phyloP scores from a whole-genome alignment of 2,797 vertebrate species.

The Telmatherina bonti region DNA sequence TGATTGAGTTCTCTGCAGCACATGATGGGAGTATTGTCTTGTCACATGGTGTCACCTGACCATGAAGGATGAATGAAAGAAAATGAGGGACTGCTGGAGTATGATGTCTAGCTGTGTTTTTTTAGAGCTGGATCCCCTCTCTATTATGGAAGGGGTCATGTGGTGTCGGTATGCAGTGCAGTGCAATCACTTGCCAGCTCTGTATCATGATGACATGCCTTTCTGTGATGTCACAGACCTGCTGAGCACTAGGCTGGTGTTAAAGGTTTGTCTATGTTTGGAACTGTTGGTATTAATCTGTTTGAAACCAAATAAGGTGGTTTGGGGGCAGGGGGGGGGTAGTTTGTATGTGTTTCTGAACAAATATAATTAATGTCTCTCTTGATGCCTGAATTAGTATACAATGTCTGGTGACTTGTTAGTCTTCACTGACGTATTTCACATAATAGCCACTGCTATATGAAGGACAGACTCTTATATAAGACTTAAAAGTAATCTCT shows the following conservation, averaged over 20 bases:
- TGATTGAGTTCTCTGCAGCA: constrained; percentile 20
- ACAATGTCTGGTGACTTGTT: constrained; percentile 30
- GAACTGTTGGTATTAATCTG: constrained; percentile 11
- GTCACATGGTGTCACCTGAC: constrained; percentile 58
- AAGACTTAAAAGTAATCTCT: background rate
- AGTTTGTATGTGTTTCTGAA: background rate
- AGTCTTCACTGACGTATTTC: background rate
- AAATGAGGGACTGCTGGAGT: constrained; percentile 34
- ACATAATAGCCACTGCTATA: constrained; percentile 25
- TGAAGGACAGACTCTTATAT: constrained; percentile 30
- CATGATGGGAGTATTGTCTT: constrained; percentile 12
- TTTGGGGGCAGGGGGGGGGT: background rate
- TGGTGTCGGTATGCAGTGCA: constrained; percentile 59
- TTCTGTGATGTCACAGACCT: constrained; percentile 56
- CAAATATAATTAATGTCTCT: background rate
- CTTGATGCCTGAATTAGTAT: constrained; percentile 5
- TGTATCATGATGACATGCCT: constrained; percentile 42
- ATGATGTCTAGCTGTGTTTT: constrained; percentile 11
- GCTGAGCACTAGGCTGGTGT: constrained; percentile 38
- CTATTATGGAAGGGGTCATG: constrained; percentile 51
- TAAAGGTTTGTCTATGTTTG: constrained; percentile 51
- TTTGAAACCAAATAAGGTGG: constrained; percentile 23
- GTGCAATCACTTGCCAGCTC: constrained; percentile 16
- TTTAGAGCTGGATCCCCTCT: constrained; percentile 18
- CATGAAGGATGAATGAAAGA: constrained; percentile 28